Percentiles rank a stretch among this genome's conserved stretches.
Conservation (phyloP, 35 echinoderm and acorn worm genomes). For the Ophioderma brevispina region DNA sequence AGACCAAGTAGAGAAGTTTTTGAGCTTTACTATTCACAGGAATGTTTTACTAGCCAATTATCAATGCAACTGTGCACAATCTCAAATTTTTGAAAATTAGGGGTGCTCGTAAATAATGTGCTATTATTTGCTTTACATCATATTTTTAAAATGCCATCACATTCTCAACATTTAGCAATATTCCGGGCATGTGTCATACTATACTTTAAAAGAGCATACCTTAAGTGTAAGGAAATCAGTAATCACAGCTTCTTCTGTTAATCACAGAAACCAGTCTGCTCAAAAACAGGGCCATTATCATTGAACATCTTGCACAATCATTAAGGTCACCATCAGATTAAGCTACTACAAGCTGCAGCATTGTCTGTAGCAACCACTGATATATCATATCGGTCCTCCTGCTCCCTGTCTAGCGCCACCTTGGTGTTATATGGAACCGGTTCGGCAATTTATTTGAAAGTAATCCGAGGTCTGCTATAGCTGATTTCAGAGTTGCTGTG, state of each 20-base stretch:
- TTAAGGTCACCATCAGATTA: constrained; percentile 8
- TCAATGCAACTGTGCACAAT: no score
- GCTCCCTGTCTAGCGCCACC: constrained; percentile 52
- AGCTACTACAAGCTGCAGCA: constrained; percentile 7
- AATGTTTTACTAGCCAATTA: no score
- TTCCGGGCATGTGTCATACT: no score
- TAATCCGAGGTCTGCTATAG: constrained; percentile 50
- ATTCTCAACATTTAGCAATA: no score
- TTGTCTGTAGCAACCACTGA: constrained; percentile 53
- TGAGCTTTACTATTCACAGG: no score
- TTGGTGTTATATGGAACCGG: constrained; percentile 56
- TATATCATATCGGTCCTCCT: constrained; percentile 37
- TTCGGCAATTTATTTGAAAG: constrained; percentile 50
- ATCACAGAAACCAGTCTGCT: constrained; percentile 5
- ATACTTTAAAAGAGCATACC: no score
- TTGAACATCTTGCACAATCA: constrained; percentile 79
- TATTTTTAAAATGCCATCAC: no score
- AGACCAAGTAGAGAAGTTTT: no score
- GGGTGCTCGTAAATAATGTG: no score
- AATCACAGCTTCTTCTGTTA: constrained; percentile 37
- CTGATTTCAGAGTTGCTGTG: constrained; percentile 59
- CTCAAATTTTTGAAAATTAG: no score
- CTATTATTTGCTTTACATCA: no score
- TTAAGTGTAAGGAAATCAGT: constrained; percentile 48
- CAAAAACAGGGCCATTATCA: constrained; percentile 78